Base-by-base conservation (phyloP, 2,797 vertebrate species). In the Danio albolineatus region DNA sequence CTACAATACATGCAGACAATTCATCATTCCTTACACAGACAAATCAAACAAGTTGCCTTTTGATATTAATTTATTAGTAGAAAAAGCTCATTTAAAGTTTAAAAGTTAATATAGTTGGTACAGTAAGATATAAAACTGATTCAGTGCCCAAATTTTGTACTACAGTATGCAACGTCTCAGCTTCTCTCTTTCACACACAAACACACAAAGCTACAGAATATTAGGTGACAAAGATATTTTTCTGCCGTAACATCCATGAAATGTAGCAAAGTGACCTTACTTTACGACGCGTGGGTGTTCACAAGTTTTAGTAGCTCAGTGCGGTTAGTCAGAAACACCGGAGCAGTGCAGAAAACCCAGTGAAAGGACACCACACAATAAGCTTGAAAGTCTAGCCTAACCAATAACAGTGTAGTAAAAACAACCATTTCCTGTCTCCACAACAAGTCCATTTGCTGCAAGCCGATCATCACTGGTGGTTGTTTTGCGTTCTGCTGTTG, bases 361-460 rank as follows among this genome's bases (percentile, higher is more conserved):
- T 57, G 39, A 72, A n/a, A 19, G 39, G 9, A 16, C 61, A 80
- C 70, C 48, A 48, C 16, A 65, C 48, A 66, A 48, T 28, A 43
- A 36, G 6, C 51, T 13, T 21, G 17, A 66, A 44, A 41, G 41
- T 73, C 60, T 65, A 73, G 61, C 73, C 59, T 7, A 75, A 21
- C 39, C 49, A 80, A 74, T 74, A 73, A 74, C 41, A 66, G 41
- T 9, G 6, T 56, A 73, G 43, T 70, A 80, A 66, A 80, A 80
- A 80, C 70, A 80, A 41, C 36, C 38, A 66, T 82, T 82, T 82
- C 81, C 76, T 78, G 76, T 69, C 62, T 61, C 21, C 59, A 61
- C 36, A 74, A 60, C 62, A 78, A 51, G 62, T 44, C 46, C 59
- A 49, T 80, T 75, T 62, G 48, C 57, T 76, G 8, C 28, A 7